Evolutionary conservation across 92 coral and sea anemone genomes (phyloP), one percentile per base, ranked within the genome.

Genomic region (Porites rus): DNA sequence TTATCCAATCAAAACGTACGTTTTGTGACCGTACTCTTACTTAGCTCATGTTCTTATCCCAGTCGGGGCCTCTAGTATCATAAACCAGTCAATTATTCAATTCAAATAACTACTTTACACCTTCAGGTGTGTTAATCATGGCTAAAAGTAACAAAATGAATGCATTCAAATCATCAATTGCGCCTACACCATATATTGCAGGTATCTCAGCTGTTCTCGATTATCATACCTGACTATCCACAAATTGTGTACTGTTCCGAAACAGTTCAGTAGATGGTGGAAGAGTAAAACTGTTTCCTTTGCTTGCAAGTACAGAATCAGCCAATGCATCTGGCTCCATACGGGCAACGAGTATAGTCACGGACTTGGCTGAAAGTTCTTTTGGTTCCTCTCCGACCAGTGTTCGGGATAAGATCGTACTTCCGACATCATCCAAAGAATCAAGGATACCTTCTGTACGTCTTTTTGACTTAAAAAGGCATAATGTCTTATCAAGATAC

Each of bases 201-300:
- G 46, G 46, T 38, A 10, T 56, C 2, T 56, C 61, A 56, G 61
- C 16, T 10, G 61, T 56, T 77, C 22, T 16, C 24, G 7, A 38
- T 38, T 38, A 38, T 21, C 61, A 21, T 84, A 84, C 92, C 92
- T 91, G 94, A 70, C 89, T 91, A 22, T 84, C 84, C 38, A 91
- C 89, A 80, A 68, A 68, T 19, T 25, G 70, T 1, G 84, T 83
- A 8, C 24, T 80, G 73, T 79, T 64, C 24, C 84, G 87, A 84
- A 91, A 91, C 79, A 84, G 68, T 9, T 25, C 28, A 4, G 86
- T 8, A 24, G 75, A 82, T 16, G 78, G 13, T 16, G 94, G 94
- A 58, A 88, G 80, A 18, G 76, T 78, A 31, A 91, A 91, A 38
- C 89, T 83, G 12, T 76, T 65, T 8, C 88, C 81, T 74, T 60